Evolutionary conservation across 2,888 invertebrate genomes (phyloP), one percentile per base, ranked within the genome.

Genomic region (Platypus cylindrus): DNA sequence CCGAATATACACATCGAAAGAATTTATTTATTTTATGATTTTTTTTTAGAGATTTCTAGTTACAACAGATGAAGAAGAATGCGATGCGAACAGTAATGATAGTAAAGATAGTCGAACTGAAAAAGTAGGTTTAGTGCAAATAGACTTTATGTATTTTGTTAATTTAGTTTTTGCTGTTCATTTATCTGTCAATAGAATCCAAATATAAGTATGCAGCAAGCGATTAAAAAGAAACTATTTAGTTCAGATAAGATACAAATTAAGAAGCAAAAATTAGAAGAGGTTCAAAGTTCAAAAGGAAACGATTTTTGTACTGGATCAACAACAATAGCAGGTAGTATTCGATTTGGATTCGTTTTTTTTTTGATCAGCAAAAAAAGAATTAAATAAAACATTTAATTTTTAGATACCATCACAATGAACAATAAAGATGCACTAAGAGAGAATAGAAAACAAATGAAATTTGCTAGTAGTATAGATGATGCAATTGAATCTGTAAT

Each of bases 401-500:
- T 25, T 17, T 27, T 32, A 20, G n/a, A 8, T 11, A 25, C 11
- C 25, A 9, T 11, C 25, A n/a, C 13, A 4, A 11, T 14, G 7
- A 4, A 14, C 15, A 4, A 43, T 14, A 48, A 52, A 12, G 48
- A 52, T 40, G 44, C 51, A 25, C 51, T 53, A 32, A 62, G 63
- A 42, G 62, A 66, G 43, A 63, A 62, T 40, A 65, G 64, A 40
- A 56, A 53, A 36, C 50, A 54, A 7, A 48, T 50, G 47, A 45
- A 45, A 36, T 47, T 53, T 40, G 9, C 15, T 8, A 51, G 44
- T 39, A 61, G 55, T 38, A 63, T 69, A 26, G 61, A 60, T 33
- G 68, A 67, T 46, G 64, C 64, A 11, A 71, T 71, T 43, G 70
- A 71, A 46, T 67, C 69, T 24, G 71, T 71, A 9, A 63, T 70